Base-by-base conservation (phyloP, 2,888 invertebrate genomes). In the Blera fallax region DNA sequence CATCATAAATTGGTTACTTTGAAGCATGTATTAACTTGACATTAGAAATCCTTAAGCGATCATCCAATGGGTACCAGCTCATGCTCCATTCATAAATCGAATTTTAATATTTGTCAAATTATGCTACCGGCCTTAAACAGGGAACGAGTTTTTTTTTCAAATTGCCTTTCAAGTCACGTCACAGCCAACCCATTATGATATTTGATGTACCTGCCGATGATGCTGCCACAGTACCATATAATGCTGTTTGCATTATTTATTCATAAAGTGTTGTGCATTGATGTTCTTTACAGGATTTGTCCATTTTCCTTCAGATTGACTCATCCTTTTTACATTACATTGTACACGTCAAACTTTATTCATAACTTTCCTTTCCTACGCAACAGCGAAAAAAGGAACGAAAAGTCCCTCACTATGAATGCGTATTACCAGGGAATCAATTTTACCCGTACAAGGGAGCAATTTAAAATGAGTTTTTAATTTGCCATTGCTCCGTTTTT, bases 231-330 rank as follows among this genome's bases (percentile, higher is more conserved):
- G 60, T 67, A 52, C 52, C 60, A 74, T 80, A 52, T 74, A 58
- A 67, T 67, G 67, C 65, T 74, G 52, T n/a, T 73, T 50, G 34
- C 58, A 74, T 81, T 81, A 81, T 69, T 73, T 74, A 76, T 81
- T 81, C 81, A 81, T 81, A 69, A 70, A 76, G 70, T 81, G 76
- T 76, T 81, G 24, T 81, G 52, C 80, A 81, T 67, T 69, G 67
- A 62, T 64, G 78, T 78, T 70, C 78, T 70, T 64, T 70, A 48
- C 60, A 78, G 70, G 62, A 81, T 81, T 70, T 81, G 69, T 69
- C 62, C 76, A 64, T 65, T 77, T 65, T 50, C 65, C 18, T 24
- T 65, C 45, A 67, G 67, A 67, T 80, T 74, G 65, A 60, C 80
- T 80, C 80, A 43, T 73, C 60, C 50, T 73, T 43, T 58, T 58